Conservation (phyloP, 2,797 vertebrate species). For the Setipinna tenuifilis region DNA sequence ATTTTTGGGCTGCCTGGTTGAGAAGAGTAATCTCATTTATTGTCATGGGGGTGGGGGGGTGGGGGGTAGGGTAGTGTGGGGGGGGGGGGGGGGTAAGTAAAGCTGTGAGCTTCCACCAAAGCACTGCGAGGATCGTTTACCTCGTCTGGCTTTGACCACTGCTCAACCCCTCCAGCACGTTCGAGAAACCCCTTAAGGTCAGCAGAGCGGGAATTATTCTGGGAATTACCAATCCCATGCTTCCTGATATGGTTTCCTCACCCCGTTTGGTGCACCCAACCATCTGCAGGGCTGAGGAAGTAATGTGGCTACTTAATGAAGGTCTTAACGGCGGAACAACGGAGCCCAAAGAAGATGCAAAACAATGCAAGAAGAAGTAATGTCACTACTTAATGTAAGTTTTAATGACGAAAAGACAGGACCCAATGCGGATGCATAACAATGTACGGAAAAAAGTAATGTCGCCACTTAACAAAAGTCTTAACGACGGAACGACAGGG, state of each 20-base stretch:
- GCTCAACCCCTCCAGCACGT: neutral
- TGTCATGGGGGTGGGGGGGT: neutral
- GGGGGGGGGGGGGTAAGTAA: neutral
- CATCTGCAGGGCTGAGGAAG: too few species aligned
- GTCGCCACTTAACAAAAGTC: too few species aligned
- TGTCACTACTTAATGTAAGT: too few species aligned
- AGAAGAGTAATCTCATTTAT: constrained; percentile 49
- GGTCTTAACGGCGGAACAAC: too few species aligned
- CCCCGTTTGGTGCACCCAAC: neutral
- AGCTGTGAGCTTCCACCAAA: too few species aligned
- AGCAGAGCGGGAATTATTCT: neutral
- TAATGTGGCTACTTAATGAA: neutral
- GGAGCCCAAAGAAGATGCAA: too few species aligned
- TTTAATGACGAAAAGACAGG: too few species aligned
- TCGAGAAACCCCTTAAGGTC: neutral
- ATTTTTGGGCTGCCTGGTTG: constrained; percentile 42
- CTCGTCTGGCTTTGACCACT: neutral
- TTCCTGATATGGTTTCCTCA: neutral
- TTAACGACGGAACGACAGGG: too few species aligned
- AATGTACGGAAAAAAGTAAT: too few species aligned
- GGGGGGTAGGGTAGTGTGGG: constrained; percentile 25
- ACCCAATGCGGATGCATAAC: neutral
- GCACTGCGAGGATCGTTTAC: too few species aligned
- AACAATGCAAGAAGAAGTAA: too few species aligned
- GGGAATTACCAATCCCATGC: neutral